Percentiles rank a stretch among this genome's conserved stretches.
Evolutionary conservation across 2,113 vertebrate species (phyloP).

Genomic region (Gnathonemus longibarbis): DNA sequence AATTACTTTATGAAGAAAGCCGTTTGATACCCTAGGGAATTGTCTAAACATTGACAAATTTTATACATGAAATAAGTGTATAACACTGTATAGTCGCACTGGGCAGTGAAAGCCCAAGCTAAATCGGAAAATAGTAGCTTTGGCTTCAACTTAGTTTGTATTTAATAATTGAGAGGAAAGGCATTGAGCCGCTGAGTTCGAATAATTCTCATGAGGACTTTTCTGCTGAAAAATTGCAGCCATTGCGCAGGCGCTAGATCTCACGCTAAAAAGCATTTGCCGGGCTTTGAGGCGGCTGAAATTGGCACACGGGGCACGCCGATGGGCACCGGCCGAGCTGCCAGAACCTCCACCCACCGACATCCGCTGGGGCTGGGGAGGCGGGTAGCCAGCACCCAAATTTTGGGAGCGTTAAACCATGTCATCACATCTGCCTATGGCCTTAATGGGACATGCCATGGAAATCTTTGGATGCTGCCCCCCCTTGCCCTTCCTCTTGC

Average conservation of each 20-base stretch:
- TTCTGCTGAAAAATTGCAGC: not conserved
- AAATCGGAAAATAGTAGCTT: not conserved
- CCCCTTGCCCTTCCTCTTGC: not conserved
- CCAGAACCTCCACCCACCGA: not conserved
- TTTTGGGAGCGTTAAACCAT: not conserved
- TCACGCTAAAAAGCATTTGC: not conserved
- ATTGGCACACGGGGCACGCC: not conserved
- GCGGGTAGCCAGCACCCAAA: not conserved
- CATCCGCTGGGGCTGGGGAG: not conserved
- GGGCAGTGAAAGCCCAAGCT: not conserved
- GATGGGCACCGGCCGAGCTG: not conserved
- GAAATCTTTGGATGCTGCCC: not conserved
- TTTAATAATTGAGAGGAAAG: not conserved
- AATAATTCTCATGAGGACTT: not conserved
- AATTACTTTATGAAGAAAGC: slow-evolving; percentile 25
- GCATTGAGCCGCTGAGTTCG: not conserved
- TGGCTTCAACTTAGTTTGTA: not conserved
- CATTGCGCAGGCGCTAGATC: not conserved
- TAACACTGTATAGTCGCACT: not conserved
- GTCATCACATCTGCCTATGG: not conserved
- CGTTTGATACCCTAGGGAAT: slow-evolving; percentile 22
- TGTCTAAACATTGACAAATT: slow-evolving; percentile 17
- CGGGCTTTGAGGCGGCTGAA: not conserved
- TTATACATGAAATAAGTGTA: not conserved
- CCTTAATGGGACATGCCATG: not conserved